These are phyloP conservation scores for Linepithema humile DNA, from an alignment of 1,140 invertebrate species.

Conservation along the genomic window DNA sequence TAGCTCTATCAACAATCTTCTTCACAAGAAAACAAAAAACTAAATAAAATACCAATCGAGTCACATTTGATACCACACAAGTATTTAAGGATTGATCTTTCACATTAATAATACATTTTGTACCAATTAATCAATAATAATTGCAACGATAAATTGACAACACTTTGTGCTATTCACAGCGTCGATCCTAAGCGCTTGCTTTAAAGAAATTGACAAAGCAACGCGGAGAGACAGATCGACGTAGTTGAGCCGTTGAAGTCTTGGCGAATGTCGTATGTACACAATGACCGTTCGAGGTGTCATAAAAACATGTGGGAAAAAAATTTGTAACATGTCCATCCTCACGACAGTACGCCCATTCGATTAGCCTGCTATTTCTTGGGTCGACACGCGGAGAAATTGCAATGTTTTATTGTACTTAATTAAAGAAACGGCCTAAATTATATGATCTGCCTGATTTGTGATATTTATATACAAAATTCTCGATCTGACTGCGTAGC, in stretches of 20 bases:
- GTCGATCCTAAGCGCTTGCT: constrained; percentile 25
- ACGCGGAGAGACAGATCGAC: constrained; percentile 28
- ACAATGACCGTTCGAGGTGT: constrained; percentile 11
- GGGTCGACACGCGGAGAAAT: not conserved
- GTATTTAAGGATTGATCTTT: constrained; percentile 5
- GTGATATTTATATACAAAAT: constrained; percentile 52
- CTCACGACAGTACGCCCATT: not conserved
- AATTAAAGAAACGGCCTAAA: constrained; percentile 20
- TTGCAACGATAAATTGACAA: constrained; percentile 43
- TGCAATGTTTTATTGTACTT: constrained; percentile 43
- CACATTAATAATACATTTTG: constrained; percentile 20
- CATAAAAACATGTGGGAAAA: not conserved
- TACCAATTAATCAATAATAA: constrained; percentile 13
- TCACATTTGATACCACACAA: not conserved
- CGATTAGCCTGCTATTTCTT: not conserved
- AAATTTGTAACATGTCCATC: not conserved
- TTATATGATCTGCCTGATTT: not conserved
- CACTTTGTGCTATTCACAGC: constrained; percentile 27
- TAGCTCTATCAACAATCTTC: not conserved
- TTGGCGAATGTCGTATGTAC: constrained; percentile 6
- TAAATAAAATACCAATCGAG: not conserved
- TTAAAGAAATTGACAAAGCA: constrained; percentile 13
- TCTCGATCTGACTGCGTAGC: not conserved
- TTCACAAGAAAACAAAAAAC: not conserved
- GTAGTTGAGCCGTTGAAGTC: not conserved